These are phyloP conservation scores for Halichondria panicea DNA, from an alignment of 37 sponge, comb jelly and placozoan species.

Conservation along the genomic window DNA sequence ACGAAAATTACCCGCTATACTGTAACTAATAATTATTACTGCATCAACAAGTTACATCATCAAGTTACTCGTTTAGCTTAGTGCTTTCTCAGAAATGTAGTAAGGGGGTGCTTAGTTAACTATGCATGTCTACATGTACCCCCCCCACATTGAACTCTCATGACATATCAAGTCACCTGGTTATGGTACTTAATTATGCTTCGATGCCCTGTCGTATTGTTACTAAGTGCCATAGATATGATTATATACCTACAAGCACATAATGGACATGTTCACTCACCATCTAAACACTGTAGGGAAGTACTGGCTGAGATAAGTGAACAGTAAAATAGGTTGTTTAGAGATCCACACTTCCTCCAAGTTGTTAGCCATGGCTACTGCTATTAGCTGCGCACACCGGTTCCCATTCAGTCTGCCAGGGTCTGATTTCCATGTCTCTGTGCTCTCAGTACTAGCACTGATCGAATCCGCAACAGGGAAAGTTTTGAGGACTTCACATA, in stretches of 20 bases:
- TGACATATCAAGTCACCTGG: background rate
- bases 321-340: slow-evolving; percentile 70
- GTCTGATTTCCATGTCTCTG: background rate
- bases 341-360: slow-evolving; percentile 92
- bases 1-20: no score
- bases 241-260: background rate
- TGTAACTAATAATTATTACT: no score
- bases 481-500: no score
- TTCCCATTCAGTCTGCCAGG: slow-evolving; percentile 28
- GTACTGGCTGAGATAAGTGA: slow-evolving; percentile 81
- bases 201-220: no score
- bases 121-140: background rate
- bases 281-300: slow-evolving; percentile 58
- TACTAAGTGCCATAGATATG: no score
- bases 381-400: slow-evolving; percentile 82
- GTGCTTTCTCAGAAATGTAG: no score
- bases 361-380: slow-evolving; percentile 84
- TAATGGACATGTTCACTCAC: slow-evolving; percentile 13
- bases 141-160: background rate
- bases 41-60: no score
- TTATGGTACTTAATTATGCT: no score
- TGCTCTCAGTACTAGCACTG: background rate
- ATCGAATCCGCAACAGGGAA: no score
- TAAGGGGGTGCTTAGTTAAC: no score
- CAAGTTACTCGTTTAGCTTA: no score